These are phyloP conservation scores for Lacanobia wlatinum DNA, from an alignment of 2,888 invertebrate genomes.

Conservation along the genomic window DNA sequence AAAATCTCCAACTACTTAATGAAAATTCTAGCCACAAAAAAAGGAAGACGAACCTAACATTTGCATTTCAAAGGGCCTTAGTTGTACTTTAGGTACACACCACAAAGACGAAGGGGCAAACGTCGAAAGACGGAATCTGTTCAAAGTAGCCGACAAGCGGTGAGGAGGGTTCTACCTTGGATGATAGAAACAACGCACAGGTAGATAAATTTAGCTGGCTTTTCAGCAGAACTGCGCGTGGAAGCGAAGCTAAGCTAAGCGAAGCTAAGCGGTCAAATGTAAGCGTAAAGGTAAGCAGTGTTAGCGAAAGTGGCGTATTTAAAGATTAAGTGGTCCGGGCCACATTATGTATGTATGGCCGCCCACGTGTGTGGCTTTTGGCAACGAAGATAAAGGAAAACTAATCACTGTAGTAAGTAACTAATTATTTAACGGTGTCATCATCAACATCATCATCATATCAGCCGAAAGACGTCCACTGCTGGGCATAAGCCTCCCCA, in stretches of 20 bases:
- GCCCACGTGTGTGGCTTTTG: too few species aligned
- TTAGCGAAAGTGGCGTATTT: too few species aligned
- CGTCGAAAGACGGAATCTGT: constrained; percentile 31
- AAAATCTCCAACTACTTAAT: constrained; percentile 30
- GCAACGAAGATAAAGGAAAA: too few species aligned
- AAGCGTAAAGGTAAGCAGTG: too few species aligned
- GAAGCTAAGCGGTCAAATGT: neutral
- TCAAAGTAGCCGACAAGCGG: constrained; percentile 28
- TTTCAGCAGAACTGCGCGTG: neutral
- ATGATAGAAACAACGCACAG: constrained; percentile 17
- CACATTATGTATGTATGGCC: too few species aligned
- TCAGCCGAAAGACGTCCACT: too few species aligned
- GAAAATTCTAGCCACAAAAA: constrained; percentile 29
- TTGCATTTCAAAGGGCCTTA: constrained; percentile 47
- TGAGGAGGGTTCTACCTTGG: constrained; percentile 24
- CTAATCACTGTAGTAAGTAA: too few species aligned
- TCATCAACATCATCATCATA: too few species aligned
- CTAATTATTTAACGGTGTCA: too few species aligned
- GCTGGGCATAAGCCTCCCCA: too few species aligned
- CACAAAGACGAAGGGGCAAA: constrained; percentile 39
- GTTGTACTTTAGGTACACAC: constrained; percentile 11
- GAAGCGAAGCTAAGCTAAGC: neutral
- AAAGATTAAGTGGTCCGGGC: too few species aligned
- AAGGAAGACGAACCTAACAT: constrained; percentile 29
- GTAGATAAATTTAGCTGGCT: neutral